phyloP scores from a whole-genome alignment of 2,113 vertebrate genomes.

The Elephas maximus region DNA sequence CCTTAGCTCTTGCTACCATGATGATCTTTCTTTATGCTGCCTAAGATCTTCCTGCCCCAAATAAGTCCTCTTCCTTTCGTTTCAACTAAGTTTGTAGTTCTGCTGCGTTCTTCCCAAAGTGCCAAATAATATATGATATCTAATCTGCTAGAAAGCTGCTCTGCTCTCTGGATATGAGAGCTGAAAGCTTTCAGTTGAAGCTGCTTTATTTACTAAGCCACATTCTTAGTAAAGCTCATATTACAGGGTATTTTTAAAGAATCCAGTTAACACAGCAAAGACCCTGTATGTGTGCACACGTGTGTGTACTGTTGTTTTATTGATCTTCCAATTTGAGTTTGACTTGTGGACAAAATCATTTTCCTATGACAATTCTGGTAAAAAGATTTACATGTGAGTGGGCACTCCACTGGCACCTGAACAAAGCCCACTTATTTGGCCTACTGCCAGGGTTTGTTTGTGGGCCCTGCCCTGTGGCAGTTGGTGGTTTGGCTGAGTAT shows the following conservation, averaged over 20 bases:
- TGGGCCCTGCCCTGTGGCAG: background rate
- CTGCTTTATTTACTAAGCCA: background rate
- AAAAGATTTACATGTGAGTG: background rate
- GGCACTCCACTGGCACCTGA: background rate
- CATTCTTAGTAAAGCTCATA: background rate
- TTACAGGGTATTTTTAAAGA: background rate
- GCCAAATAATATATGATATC: background rate
- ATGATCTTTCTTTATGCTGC: background rate
- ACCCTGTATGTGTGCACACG: background rate
- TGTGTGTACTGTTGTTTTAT: background rate
- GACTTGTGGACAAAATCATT: background rate
- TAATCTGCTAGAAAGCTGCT: background rate
- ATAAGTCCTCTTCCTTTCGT: background rate
- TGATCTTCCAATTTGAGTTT: background rate
- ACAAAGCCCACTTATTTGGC: background rate
- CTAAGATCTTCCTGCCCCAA: background rate
- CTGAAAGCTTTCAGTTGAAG: background rate
- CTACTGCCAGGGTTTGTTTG: background rate
- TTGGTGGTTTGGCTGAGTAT: background rate
- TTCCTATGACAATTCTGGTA: background rate
- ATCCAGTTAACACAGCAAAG: background rate
- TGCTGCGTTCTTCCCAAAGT: background rate
- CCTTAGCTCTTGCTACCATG: background rate
- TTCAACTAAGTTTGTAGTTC: background rate
- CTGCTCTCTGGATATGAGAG: background rate